phyloP scores from a whole-genome alignment of 2,888 invertebrate genomes.

The Amphipyra berbera region DNA sequence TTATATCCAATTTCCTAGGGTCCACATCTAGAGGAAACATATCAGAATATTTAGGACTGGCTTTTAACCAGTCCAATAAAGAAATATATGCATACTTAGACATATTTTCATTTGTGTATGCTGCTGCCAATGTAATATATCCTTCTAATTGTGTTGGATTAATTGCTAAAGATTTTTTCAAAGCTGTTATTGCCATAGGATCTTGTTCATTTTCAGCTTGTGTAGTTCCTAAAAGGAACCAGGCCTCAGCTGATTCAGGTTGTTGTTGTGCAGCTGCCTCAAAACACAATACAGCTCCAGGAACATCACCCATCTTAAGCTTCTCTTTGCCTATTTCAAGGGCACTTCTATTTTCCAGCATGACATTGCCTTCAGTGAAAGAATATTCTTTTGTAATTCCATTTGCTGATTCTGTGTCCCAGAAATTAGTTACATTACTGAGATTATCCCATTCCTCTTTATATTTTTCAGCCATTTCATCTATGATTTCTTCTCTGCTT shows the following conservation, averaged over 20 bases:
- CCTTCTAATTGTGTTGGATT: slow-evolving; percentile 95
- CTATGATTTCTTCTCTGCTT: slow-evolving; percentile 80
- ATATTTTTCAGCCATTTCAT: slow-evolving; percentile 90
- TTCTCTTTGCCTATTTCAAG: slow-evolving; percentile 96
- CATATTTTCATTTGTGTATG: slow-evolving; percentile 98
- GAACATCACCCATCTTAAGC: slow-evolving; percentile 96
- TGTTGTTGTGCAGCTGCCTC: slow-evolving; percentile 97
- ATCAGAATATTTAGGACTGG: slow-evolving; percentile 95
- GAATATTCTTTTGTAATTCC: slow-evolving; percentile 91
- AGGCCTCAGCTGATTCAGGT: slow-evolving; percentile 94
- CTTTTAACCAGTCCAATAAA: slow-evolving; percentile 94
- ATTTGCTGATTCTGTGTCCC: slow-evolving; percentile 91
- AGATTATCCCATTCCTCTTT: slow-evolving; percentile 95
- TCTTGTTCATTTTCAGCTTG: slow-evolving; percentile 99
- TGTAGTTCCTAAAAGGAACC: slow-evolving; percentile 96
- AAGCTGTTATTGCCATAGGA: slow-evolving; percentile 96
- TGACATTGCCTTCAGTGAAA: slow-evolving; percentile 96
- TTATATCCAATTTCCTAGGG: slow-evolving; percentile 79
- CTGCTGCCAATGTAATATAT: slow-evolving; percentile 97
- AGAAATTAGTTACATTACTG: slow-evolving; percentile 91
- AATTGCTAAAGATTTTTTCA: slow-evolving; percentile 95
- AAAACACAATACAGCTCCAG: slow-evolving; percentile 98
- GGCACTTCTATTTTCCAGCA: slow-evolving; percentile 93
- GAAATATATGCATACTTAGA: slow-evolving; percentile 96
- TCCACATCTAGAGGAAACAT: slow-evolving; percentile 90